A percentile compares a stretch with the other conserved stretches of the same genome.
phyloP scores from a whole-genome alignment of 2,113 vertebrate genomes.

The Cardinalis cardinalis region DNA sequence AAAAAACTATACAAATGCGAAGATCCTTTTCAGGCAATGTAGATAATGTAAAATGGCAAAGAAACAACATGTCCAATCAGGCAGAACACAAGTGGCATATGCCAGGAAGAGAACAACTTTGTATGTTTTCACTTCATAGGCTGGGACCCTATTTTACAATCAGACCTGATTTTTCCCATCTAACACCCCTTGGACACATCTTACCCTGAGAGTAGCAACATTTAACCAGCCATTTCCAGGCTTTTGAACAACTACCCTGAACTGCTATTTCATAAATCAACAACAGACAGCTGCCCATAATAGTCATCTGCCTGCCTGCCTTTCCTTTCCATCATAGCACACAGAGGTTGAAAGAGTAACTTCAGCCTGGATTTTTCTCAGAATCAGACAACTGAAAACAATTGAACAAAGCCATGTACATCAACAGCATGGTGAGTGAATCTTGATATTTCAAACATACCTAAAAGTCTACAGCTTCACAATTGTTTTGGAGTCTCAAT shows the following conservation, averaged over 20 bases:
- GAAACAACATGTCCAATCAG: conserved; percentile 41
- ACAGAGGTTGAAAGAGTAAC: background rate
- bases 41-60: conserved; percentile 46
- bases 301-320: background rate
- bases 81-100: background rate
- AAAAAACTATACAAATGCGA: conserved; percentile 16
- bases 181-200: background rate
- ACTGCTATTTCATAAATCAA: conserved; percentile 19
- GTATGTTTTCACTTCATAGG: conserved; percentile 29
- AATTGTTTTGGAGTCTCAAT: background rate
- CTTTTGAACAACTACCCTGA: conserved; percentile 9
- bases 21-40: background rate
- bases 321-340: background rate
- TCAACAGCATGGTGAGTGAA: background rate
- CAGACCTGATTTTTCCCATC: conserved; percentile 42
- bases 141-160: conserved; percentile 47
- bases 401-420: background rate
- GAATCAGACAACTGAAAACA: background rate
- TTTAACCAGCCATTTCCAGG: conserved; percentile 33
- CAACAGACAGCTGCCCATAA: background rate
- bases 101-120: conserved; percentile 41
- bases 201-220: background rate
- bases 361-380: background rate
- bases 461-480: background rate
- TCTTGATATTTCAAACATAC: background rate